phyloP scores from a whole-genome alignment of 2,888 invertebrate genomes.

The Sphinx pinastri region DNA sequence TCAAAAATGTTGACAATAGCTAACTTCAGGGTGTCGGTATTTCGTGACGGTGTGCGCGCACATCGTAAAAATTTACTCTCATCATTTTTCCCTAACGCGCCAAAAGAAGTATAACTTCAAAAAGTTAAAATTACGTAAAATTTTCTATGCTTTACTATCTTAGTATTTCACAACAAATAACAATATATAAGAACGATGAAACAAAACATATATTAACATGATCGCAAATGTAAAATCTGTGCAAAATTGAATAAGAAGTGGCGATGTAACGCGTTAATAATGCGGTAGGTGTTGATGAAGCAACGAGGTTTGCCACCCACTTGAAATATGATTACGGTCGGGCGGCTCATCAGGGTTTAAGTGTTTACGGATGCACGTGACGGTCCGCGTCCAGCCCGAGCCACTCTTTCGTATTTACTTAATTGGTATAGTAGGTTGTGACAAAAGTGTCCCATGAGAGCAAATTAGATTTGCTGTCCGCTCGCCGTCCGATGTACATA shows the following conservation, averaged over 20 bases:
- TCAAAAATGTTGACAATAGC: too few species aligned
- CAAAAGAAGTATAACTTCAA: too few species aligned
- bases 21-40: too few species aligned
- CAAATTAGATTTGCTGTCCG: conserved; percentile 73
- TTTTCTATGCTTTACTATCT: too few species aligned
- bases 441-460: conserved; percentile 67
- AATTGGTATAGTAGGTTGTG: conserved; percentile 74
- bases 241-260: neutral
- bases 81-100: too few species aligned
- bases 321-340: conserved; percentile 70
- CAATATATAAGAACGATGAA: too few species aligned
- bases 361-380: conserved; percentile 73
- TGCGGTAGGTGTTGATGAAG: conserved; percentile 57
- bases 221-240: neutral
- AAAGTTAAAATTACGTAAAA: too few species aligned
- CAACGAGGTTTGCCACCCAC: conserved; percentile 57
- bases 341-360: conserved; percentile 64
- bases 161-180: too few species aligned
- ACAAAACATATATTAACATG: too few species aligned
- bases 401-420: conserved; percentile 67
- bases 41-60: too few species aligned
- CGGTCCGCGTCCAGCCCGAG: conserved; percentile 41
- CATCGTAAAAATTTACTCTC: too few species aligned
- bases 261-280: conserved; percentile 49
- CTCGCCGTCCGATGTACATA: conserved; percentile 38